phyloP scores from a whole-genome alignment of 2,113 vertebrate species.

The Plestiodon gilberti region DNA sequence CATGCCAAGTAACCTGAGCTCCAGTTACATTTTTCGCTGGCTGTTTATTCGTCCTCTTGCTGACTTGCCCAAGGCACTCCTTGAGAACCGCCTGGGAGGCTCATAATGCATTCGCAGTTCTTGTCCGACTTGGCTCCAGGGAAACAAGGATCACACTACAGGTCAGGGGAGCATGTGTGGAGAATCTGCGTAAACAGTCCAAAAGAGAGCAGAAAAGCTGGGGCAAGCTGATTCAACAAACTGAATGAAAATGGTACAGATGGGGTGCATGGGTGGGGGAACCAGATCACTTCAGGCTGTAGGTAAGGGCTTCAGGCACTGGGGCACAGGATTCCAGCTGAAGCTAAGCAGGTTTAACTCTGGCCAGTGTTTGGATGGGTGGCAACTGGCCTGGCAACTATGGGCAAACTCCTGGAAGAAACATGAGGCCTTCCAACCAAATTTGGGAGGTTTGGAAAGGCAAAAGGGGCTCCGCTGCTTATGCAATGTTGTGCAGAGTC shows the following conservation, averaged over 20 bases:
- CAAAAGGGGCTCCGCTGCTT: too few species aligned
- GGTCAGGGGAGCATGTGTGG: neutral
- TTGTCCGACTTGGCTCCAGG: neutral
- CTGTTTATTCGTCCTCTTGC: neutral
- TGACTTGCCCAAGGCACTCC: neutral
- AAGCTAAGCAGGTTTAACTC: too few species aligned
- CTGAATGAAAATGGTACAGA: neutral
- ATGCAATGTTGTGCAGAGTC: too few species aligned
- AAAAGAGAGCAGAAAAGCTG: neutral
- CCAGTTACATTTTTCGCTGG: neutral
- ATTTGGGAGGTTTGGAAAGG: too few species aligned
- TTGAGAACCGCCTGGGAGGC: constrained; percentile 1
- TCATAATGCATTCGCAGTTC: neutral
- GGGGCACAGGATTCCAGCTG: too few species aligned
- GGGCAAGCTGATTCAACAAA: neutral
- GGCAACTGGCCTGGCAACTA: too few species aligned
- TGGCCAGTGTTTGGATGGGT: too few species aligned
- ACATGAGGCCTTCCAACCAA: neutral
- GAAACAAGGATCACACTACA: neutral
- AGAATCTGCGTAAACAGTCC: neutral
- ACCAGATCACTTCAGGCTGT: neutral
- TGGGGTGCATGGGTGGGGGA: too few species aligned
- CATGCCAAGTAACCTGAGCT: neutral
- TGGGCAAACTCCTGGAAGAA: neutral
- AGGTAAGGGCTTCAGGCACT: neutral